Conservation (phyloP, 2,797 vertebrate species). For the Pteropus rufus region DNA sequence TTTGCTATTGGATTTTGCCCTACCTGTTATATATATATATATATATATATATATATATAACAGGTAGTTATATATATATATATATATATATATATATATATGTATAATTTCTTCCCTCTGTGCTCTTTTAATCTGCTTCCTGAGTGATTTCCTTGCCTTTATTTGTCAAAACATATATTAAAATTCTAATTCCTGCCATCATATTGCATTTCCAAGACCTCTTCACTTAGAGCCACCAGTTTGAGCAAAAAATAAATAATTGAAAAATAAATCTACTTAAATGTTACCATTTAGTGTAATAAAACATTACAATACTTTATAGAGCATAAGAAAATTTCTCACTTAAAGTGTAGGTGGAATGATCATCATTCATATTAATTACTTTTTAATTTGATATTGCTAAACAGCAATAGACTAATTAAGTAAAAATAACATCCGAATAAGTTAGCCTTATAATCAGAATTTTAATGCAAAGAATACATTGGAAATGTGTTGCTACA, state of each 20-base stretch:
- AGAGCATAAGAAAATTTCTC: not conserved
- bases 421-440: conserved; percentile 32
- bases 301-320: not conserved
- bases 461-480: not conserved
- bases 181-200: not conserved
- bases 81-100: not conserved
- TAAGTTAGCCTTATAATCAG: not conserved
- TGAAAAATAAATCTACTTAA: conserved; percentile 20
- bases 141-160: not conserved
- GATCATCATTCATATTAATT: not conserved
- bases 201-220: not conserved
- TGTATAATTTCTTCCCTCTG: not conserved
- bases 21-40: not conserved
- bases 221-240: not conserved
- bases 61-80: not conserved
- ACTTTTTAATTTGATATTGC: not conserved
- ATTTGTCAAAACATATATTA: not conserved
- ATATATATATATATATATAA: not conserved
- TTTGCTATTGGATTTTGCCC: not conserved
- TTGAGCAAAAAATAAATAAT: conserved; percentile 31
- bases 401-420: not conserved
- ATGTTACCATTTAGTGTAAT: not conserved
- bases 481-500: not conserved
- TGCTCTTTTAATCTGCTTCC: conserved; percentile 14
- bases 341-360: not conserved